Evolutionary conservation across 2,797 vertebrate genomes (phyloP), one percentile per base, ranked within the genome.

Genomic region (Amblyopsis hoosieri): DNA sequence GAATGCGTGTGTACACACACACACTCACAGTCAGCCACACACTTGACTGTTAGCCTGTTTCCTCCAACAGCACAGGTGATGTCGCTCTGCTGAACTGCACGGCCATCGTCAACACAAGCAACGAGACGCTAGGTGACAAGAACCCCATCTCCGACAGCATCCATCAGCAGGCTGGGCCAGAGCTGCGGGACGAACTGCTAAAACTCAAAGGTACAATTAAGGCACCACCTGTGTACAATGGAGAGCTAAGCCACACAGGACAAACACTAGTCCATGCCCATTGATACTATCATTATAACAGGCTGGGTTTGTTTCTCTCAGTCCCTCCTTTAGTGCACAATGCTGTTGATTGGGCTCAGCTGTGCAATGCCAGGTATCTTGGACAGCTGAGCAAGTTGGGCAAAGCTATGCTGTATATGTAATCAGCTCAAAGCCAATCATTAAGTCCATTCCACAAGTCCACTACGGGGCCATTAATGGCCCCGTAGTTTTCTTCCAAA

Each of bases 71-170:
- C 91, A 91, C 84, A 15, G 96, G 97, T 3, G 93, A 98, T 1
- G 92, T 99, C 1, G 95, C 96, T 0, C 87, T 98, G 54, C 71
- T 99, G 83, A 98, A 94, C 88, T 97, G 96, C 89, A 99, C 96
- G 0, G 95, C 95, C 68, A 93, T 99, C 5, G 94, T 99, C 31
- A 99, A 97, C 75, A 98, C 97, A 19, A 99, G 94, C 87, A 99
- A 98, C 67, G 98, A 99, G 87, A 93, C 91, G 1, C 94, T 99
- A 12, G 94, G 85, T 0, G 97, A 99, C 89, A 99, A 99, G 85
- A 99, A 99, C 79, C 93, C 93, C 0, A 91, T 99, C 12, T 97
- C 96, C 0, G 96, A 98, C 71, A 94, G 94, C 76, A 91, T 99
- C 84, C 95, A 94, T 74, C 88, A 91, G 78, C 91, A 95, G 8